Percentiles rank a stretch among this genome's conserved stretches.
Evolutionary conservation across 2,888 invertebrate genomes (phyloP).

Genomic region (Agelastica alni): DNA sequence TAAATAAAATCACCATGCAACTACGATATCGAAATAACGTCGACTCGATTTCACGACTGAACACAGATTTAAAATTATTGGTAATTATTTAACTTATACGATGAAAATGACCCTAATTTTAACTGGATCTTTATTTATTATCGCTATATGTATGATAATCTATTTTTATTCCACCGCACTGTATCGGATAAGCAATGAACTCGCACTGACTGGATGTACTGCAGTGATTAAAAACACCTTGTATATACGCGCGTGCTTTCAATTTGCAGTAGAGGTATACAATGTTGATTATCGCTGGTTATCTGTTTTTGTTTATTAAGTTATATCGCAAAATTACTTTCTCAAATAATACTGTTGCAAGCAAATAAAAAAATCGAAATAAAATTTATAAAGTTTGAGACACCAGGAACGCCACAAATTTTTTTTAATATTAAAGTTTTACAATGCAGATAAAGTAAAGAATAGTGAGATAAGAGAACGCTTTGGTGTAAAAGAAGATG

Average conservation of each 20-base stretch:
- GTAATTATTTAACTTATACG: constrained; percentile 1
- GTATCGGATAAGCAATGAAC: too few species aligned
- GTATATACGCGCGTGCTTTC: neutral
- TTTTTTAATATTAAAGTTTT: too few species aligned
- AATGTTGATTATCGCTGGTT: neutral
- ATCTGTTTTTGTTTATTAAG: neutral
- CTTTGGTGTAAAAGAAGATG: too few species aligned
- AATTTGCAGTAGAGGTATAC: neutral
- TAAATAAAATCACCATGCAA: constrained; percentile 1
- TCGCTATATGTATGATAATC: too few species aligned
- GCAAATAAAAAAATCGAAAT: too few species aligned
- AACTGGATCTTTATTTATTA: neutral
- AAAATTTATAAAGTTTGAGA: too few species aligned
- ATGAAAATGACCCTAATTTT: constrained; percentile 9
- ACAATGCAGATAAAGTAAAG: too few species aligned
- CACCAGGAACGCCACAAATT: too few species aligned
- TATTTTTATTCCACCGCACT: too few species aligned
- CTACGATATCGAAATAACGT: neutral
- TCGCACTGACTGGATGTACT: too few species aligned
- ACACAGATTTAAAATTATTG: neutral
- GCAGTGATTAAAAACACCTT: neutral
- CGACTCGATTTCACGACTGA: neutral
- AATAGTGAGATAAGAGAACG: too few species aligned
- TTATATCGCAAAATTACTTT: neutral
- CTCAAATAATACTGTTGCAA: too few species aligned